These are phyloP conservation scores for Ecdyonurus torrentis DNA, from an alignment of 2,888 invertebrate genomes.

Conservation along the genomic window DNA sequence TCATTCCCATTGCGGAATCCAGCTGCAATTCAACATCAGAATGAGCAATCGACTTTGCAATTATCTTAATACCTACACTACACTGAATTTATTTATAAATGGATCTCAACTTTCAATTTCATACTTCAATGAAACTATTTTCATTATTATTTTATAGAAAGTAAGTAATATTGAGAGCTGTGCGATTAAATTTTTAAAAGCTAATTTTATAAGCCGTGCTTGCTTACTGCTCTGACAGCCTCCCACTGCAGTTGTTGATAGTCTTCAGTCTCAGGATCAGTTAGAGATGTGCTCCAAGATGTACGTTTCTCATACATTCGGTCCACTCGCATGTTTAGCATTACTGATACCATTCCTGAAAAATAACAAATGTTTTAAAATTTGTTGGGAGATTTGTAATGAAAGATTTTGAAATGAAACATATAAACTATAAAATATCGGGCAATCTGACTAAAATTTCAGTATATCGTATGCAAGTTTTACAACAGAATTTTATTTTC, in stretches of 20 bases:
- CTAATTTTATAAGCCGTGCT: too few relatives aligned
- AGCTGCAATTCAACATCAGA: constrained; percentile 36
- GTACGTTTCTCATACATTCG: constrained; percentile 63
- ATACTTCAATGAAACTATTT: too few relatives aligned
- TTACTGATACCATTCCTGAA: constrained; percentile 51
- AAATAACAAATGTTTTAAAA: constrained; percentile 2
- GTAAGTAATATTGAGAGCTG: too few relatives aligned
- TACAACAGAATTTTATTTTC: too few relatives aligned
- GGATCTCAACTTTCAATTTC: too few relatives aligned
- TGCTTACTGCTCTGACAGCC: constrained; percentile 71
- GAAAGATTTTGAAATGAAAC: constrained; percentile 9
- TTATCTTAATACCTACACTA: too few relatives aligned
- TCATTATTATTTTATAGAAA: too few relatives aligned
- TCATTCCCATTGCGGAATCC: constrained; percentile 84
- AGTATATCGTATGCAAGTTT: too few relatives aligned
- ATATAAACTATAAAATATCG: constrained; percentile 6
- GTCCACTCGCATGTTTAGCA: constrained; percentile 66
- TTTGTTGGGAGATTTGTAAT: constrained; percentile 6
- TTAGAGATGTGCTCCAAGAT: constrained; percentile 56
- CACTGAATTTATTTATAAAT: too few relatives aligned
- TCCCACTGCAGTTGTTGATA: constrained; percentile 72
- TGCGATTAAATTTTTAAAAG: too few relatives aligned
- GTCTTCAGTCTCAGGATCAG: constrained; percentile 59
- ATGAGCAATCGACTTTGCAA: constrained; percentile 4
- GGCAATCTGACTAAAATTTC: too few relatives aligned